Conservation (phyloP, 2,888 invertebrate genomes). For the Ptilodon capucinus region DNA sequence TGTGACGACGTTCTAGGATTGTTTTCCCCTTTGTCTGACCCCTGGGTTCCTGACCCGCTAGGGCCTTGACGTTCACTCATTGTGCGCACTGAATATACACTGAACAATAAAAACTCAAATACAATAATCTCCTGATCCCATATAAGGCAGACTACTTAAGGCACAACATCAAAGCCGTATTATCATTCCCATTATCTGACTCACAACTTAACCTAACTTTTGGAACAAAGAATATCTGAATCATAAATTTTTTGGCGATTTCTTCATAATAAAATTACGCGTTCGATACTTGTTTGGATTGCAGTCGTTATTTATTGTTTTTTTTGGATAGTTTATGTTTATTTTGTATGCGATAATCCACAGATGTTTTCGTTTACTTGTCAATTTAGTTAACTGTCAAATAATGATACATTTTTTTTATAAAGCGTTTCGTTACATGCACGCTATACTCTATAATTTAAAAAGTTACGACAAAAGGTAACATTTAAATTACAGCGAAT, state of each 20-base stretch:
- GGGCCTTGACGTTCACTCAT: slow-evolving; percentile 72
- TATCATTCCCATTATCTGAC: slow-evolving; percentile 60
- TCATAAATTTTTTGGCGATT: slow-evolving; percentile 9
- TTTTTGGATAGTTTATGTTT: slow-evolving; percentile 24
- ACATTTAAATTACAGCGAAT: too few species aligned
- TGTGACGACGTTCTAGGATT: slow-evolving; percentile 52
- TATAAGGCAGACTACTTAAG: slow-evolving; percentile 59
- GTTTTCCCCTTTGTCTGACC: slow-evolving; percentile 46
- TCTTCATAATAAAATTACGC: slow-evolving; percentile 11
- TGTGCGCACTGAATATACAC: slow-evolving; percentile 40
- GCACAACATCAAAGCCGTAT: slow-evolving; percentile 56
- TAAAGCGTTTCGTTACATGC: background rate
- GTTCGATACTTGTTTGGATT: slow-evolving; percentile 10
- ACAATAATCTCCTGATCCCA: slow-evolving; percentile 52
- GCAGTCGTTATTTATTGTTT: slow-evolving; percentile 12
- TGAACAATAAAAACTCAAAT: slow-evolving; percentile 36
- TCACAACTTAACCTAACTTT: slow-evolving; percentile 68
- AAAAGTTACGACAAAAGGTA: too few species aligned
- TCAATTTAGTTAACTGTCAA: slow-evolving; percentile 61
- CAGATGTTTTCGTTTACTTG: slow-evolving; percentile 68
- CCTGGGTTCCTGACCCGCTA: slow-evolving; percentile 54
- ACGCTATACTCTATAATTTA: background rate
- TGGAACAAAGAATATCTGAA: slow-evolving; percentile 35
- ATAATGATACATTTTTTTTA: background rate
- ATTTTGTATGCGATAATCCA: slow-evolving; percentile 33